phyloP scores from a whole-genome alignment of 92 coral and sea anemone species.

The Pocillopora meandrina region DNA sequence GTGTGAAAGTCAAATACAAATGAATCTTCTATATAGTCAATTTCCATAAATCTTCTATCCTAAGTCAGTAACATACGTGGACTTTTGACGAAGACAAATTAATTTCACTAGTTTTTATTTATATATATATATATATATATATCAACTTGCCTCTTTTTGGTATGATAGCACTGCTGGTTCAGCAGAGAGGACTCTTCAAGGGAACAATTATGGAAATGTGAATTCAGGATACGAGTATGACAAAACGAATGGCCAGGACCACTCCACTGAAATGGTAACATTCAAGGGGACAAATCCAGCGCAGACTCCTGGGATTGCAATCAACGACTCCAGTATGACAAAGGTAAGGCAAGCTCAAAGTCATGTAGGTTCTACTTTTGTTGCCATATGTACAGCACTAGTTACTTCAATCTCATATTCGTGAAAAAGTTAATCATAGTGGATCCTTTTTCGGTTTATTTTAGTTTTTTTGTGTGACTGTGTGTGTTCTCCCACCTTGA shows the following conservation, averaged over 20 bases:
- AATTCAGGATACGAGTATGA: conserved; percentile 13
- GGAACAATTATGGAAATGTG: not conserved
- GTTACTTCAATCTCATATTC: no score
- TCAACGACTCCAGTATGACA: conserved; percentile 25
- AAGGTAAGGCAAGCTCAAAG: conserved; percentile 2
- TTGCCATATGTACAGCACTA: no score
- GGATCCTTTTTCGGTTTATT: no score
- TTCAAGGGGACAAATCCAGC: conserved; percentile 3
- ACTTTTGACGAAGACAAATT: not conserved
- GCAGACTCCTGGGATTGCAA: conserved; percentile 23
- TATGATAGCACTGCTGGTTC: not conserved
- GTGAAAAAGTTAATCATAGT: no score
- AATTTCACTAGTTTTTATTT: not conserved
- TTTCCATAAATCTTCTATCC: no score
- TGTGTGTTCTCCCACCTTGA: no score
- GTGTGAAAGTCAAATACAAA: no score
- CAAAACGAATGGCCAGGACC: not conserved
- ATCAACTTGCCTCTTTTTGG: not conserved
- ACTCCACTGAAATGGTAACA: conserved; percentile 18
- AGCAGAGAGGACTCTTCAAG: not conserved
- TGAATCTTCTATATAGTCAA: no score
- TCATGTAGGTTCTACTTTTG: no score
- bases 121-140: not conserved
- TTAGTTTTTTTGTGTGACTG: no score
- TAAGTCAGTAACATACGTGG: no score